These are phyloP conservation scores for Heliconius cydno DNA, from an alignment of 2,888 invertebrate genomes.

Conservation along the genomic window DNA sequence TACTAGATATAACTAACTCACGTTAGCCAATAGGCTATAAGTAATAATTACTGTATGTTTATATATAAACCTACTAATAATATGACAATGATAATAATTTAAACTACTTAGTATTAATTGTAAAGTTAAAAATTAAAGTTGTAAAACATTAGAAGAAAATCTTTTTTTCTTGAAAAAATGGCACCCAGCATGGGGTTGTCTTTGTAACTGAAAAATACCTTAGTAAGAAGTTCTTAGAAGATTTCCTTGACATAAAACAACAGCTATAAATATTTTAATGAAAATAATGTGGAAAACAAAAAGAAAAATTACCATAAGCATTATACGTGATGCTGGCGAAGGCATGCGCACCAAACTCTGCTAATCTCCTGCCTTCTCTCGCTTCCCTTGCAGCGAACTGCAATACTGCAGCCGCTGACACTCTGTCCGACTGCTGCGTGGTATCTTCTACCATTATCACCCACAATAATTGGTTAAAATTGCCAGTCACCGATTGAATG, in stretches of 20 bases:
- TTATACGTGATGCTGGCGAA: slow-evolving; percentile 76
- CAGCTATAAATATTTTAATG: background rate
- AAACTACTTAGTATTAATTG: no score
- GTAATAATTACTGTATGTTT: background rate
- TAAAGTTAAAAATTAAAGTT: no score
- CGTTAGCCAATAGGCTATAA: background rate
- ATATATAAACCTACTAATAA: background rate
- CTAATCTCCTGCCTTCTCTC: slow-evolving; percentile 69
- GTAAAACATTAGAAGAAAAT: no score
- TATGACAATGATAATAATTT: no score
- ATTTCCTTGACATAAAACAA: no score
- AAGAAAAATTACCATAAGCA: slow-evolving; percentile 65
- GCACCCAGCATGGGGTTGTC: background rate
- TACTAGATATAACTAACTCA: slow-evolving; percentile 45
- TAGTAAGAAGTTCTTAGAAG: background rate
- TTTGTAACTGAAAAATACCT: background rate
- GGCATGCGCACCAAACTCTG: slow-evolving; percentile 77
- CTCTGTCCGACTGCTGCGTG: slow-evolving; percentile 58
- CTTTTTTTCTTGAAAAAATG: background rate
- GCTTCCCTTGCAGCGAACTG: slow-evolving; percentile 77
- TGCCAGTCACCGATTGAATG: slow-evolving; percentile 20
- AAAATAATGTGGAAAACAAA: background rate
- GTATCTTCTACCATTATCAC: slow-evolving; percentile 71
- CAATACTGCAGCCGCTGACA: slow-evolving; percentile 76
- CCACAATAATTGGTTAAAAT: slow-evolving; percentile 26